These are phyloP conservation scores for Sitophilus oryzae DNA, from an alignment of 1,140 invertebrate species.

Conservation along the genomic window DNA sequence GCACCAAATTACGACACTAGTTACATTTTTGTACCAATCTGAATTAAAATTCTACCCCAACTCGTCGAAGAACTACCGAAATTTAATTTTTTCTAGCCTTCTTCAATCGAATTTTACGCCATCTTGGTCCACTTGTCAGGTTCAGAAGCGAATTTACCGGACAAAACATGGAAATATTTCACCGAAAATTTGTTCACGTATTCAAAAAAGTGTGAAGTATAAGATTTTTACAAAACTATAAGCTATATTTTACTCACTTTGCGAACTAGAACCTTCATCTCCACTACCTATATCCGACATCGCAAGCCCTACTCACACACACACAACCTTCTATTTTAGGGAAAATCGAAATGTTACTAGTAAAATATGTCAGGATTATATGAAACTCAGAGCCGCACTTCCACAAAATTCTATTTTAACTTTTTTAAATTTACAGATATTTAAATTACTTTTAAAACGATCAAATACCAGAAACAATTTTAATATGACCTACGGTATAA, in stretches of 20 bases:
- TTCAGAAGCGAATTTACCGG: constrained; percentile 21
- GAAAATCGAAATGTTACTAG: constrained; percentile 38
- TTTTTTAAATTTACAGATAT: too few relatives aligned
- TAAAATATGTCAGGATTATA: constrained; percentile 23
- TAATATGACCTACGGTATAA: too few relatives aligned
- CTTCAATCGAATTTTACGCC: constrained; percentile 38
- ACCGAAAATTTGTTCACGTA: constrained; percentile 11
- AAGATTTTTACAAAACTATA: background rate
- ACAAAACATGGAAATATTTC: constrained; percentile 1
- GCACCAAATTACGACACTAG: background rate
- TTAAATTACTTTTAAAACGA: too few relatives aligned
- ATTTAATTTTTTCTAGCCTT: constrained; percentile 29
- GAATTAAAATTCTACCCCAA: constrained; percentile 23
- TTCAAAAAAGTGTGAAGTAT: constrained; percentile 5
- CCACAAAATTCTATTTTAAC: too few relatives aligned
- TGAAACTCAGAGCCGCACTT: background rate
- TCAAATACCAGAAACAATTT: too few relatives aligned
- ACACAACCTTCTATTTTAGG: constrained; percentile 41
- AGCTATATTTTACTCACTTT: constrained; percentile 52
- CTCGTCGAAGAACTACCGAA: constrained; percentile 41
- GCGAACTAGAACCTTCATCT: constrained; percentile 64
- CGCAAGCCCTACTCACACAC: constrained; percentile 49
- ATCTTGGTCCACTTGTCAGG: constrained; percentile 51
- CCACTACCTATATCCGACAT: constrained; percentile 68
- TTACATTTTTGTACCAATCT: background rate